A percentile compares a stretch with the other conserved stretches of the same genome.
These are phyloP conservation scores for Hyposmocoma kahamanoa DNA, from an alignment of 1,140 invertebrate genomes.

Conservation along the genomic window DNA sequence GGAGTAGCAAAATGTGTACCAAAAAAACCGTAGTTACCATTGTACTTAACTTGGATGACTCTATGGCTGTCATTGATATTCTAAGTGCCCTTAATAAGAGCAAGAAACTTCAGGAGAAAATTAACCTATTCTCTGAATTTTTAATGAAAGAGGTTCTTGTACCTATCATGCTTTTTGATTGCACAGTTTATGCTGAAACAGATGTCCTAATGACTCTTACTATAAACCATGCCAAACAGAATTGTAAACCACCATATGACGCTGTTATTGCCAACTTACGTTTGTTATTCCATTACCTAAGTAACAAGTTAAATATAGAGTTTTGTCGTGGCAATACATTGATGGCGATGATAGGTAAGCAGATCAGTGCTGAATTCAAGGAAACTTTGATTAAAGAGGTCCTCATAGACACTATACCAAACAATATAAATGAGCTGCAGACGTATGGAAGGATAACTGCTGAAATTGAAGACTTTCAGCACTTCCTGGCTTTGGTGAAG, in stretches of 20 bases:
- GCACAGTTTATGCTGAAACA: slow-evolving; percentile 61
- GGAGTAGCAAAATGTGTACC: slow-evolving; percentile 22
- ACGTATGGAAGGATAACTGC: slow-evolving; percentile 78
- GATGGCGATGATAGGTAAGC: slow-evolving; percentile 76
- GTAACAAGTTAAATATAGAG: slow-evolving; percentile 74
- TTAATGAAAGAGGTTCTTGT: slow-evolving; percentile 72
- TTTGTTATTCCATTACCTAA: slow-evolving; percentile 76
- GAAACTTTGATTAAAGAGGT: slow-evolving; percentile 83
- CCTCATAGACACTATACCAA: slow-evolving; percentile 83
- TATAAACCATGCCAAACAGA: slow-evolving; percentile 56
- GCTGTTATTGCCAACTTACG: slow-evolving; percentile 77
- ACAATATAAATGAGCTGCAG: slow-evolving; percentile 80
- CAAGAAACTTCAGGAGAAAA: slow-evolving; percentile 61
- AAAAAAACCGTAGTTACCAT: slow-evolving; percentile 43
- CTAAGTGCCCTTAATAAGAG: slow-evolving; percentile 67
- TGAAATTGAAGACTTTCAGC: slow-evolving; percentile 80
- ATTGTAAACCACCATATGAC: slow-evolving; percentile 71
- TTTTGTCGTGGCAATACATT: slow-evolving; percentile 71
- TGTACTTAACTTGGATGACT: slow-evolving; percentile 48
- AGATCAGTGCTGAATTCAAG: slow-evolving; percentile 78
- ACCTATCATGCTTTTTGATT: slow-evolving; percentile 74
- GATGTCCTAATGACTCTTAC: slow-evolving; percentile 64
- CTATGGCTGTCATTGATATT: slow-evolving; percentile 48
- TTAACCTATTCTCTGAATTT: slow-evolving; percentile 70
- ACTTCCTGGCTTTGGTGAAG: slow-evolving; percentile 75